phyloP scores from a whole-genome alignment of 2,888 invertebrate genomes.

The Steinernema carpocapsae region DNA sequence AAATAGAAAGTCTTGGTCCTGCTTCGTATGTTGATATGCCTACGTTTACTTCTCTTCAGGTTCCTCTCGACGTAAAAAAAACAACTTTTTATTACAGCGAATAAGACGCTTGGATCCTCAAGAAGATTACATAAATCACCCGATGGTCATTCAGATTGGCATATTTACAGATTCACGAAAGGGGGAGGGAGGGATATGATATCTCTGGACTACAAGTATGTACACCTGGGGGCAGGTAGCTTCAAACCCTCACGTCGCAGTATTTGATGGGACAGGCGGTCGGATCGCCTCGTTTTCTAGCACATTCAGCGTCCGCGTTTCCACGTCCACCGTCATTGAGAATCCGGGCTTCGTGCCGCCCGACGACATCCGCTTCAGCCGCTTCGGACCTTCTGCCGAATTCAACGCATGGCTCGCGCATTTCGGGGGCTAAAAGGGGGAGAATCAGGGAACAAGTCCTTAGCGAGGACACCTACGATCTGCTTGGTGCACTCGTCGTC shows the following conservation, averaged over 20 bases:
- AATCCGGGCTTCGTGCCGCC: constrained; percentile 56
- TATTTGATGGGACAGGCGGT: constrained; percentile 59
- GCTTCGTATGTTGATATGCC: too few relatives aligned
- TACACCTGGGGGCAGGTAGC: not conserved
- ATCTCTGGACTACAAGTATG: constrained; percentile 7
- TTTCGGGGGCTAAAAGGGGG: constrained; percentile 48
- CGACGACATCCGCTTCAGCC: constrained; percentile 44
- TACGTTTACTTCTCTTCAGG: too few relatives aligned
- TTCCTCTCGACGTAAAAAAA: too few relatives aligned
- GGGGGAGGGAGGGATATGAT: not conserved
- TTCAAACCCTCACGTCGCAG: constrained; percentile 54
- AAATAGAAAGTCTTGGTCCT: too few relatives aligned
- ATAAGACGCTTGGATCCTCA: not conserved
- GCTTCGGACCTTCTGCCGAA: constrained; percentile 43
- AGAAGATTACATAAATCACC: constrained; percentile 2
- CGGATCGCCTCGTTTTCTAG: constrained; percentile 62
- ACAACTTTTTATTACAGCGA: constrained; percentile 22
- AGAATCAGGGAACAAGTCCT: constrained; percentile 43
- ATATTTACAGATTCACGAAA: constrained; percentile 19
- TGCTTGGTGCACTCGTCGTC: constrained; percentile 46
- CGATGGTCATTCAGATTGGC: constrained; percentile 23
- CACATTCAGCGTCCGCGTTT: constrained; percentile 62
- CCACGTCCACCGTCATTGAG: constrained; percentile 58
- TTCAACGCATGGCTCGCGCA: constrained; percentile 46
- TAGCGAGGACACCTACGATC: constrained; percentile 43